Percentiles rank a stretch among this genome's conserved stretches.
Evolutionary conservation across 1,140 invertebrate genomes (phyloP).

Genomic region (Leptopilina clavipes): DNA sequence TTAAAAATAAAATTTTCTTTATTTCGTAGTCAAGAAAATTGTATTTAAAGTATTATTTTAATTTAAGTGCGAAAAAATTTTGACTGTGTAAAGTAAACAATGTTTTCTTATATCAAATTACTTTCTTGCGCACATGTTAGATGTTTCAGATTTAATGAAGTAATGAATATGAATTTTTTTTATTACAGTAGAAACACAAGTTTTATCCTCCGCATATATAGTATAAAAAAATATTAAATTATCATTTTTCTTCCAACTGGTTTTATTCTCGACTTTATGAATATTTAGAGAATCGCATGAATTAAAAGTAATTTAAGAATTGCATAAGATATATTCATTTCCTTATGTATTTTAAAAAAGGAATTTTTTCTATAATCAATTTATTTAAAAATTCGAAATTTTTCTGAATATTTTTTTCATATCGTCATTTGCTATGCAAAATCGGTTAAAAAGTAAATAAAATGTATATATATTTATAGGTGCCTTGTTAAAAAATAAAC

Average conservation of each 20-base stretch:
- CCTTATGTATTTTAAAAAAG: not conserved
- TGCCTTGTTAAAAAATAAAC: too few species aligned
- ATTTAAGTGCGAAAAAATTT: too few species aligned
- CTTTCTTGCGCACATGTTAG: not conserved
- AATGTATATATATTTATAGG: too few species aligned
- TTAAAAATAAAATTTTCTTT: too few species aligned
- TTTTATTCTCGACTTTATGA: conserved; percentile 16
- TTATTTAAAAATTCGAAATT: too few species aligned
- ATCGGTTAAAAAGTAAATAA: too few species aligned
- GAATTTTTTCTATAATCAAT: not conserved
- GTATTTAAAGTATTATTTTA: too few species aligned
- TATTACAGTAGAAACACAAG: not conserved
- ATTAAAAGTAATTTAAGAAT: not conserved
- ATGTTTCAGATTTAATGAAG: not conserved
- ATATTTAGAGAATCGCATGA: not conserved
- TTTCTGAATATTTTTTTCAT: too few species aligned
- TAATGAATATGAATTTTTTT: conserved; percentile 12
- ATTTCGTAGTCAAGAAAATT: too few species aligned
- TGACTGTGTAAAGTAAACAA: not conserved
- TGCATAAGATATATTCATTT: not conserved
- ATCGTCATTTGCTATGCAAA: too few species aligned
- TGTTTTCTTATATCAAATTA: not conserved
- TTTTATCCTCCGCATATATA: not conserved
- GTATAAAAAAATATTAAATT: not conserved
- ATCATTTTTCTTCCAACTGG: not conserved